phyloP scores from a whole-genome alignment of 2,888 invertebrate genomes.

The Drosophila flavopinicola region DNA sequence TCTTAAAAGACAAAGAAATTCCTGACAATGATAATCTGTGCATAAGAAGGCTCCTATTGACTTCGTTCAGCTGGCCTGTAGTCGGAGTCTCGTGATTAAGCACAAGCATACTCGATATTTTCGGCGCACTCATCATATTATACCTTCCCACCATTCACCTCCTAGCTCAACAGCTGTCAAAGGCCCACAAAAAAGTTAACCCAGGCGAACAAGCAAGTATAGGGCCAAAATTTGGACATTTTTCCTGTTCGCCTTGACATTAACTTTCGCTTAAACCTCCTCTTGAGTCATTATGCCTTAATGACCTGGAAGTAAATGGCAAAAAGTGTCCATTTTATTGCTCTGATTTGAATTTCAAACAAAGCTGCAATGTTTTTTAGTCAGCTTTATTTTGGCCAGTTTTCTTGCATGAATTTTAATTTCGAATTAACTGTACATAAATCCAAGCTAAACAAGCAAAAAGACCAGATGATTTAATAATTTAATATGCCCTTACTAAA shows the following conservation, averaged over 20 bases:
- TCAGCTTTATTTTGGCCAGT: not conserved
- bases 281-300: slow-evolving; percentile 52
- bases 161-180: slow-evolving; percentile 38
- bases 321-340: slow-evolving; percentile 29
- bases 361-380: slow-evolving; percentile 44
- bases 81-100: slow-evolving; percentile 35
- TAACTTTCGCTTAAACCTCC: slow-evolving; percentile 6
- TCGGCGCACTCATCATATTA: slow-evolving; percentile 44
- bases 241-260: not conserved
- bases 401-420: slow-evolving; percentile 32
- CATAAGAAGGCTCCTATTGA: slow-evolving; percentile 29
- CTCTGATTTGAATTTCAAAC: slow-evolving; percentile 46
- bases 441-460: slow-evolving; percentile 36
- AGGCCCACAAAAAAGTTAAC: slow-evolving; percentile 57
- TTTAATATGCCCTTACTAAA: slow-evolving; percentile 35
- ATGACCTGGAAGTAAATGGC: slow-evolving; percentile 58
- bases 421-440: slow-evolving; percentile 50
- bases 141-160: not conserved
- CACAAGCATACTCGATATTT: slow-evolving; percentile 54
- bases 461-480: slow-evolving; percentile 31
- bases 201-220: slow-evolving; percentile 42
- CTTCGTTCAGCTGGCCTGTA: slow-evolving; percentile 30
- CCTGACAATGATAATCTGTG: slow-evolving; percentile 56
- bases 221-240: slow-evolving; percentile 45
- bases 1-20: not conserved